Base-by-base conservation (phyloP, 1,140 invertebrate species). In the Agrypnia vestita region DNA sequence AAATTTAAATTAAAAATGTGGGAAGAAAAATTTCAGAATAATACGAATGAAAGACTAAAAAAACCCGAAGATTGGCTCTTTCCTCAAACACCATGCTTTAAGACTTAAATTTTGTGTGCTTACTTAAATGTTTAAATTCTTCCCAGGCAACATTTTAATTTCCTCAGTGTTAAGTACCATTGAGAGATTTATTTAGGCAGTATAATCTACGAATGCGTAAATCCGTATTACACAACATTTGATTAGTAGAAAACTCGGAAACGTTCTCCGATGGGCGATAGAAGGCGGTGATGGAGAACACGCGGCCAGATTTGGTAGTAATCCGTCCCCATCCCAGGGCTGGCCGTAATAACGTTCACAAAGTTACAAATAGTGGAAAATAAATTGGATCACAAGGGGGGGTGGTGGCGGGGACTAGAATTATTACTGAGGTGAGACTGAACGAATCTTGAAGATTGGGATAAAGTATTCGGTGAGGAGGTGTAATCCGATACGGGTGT, bases 331-430 rank as follows among this genome's bases (percentile, higher is more conserved):
- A 76, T 64, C 43, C 46, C 69, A 17, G 25, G n/a, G 35, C 43
- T 11, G 47, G 43, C 56, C 43, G 74, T 76, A 76, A 76, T 76
- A 76, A 76, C 59, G 59, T 49, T 76, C 74, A 13, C 35, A 62
- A 76, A 76, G 59, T 76, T 76, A 43, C 56, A 19, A 59, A 56
- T 64, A 64, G 59, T 76, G 74, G 74, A 47, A 51, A 76, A 76
- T 76, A 76, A 76, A 76, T 76, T 76, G 74, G 74, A 76, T 76
- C 74, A 21, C 19, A 64, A 25, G 43, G 59, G 35, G 0, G 49
- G 12, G 35, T 7, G 59, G 35, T 12, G 35, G 21, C n/a, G 51
- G 49, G 17, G 8, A n/a, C 6, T 21, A 21, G 49, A 73, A 49
- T 73, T 73, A 73, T 73, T 73, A 35, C 21, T 25, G 21, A 43